Percentiles rank a stretch among this genome's conserved stretches.
phyloP scores from a whole-genome alignment of 2,797 vertebrate genomes.

The Protosalanx chinensis region DNA sequence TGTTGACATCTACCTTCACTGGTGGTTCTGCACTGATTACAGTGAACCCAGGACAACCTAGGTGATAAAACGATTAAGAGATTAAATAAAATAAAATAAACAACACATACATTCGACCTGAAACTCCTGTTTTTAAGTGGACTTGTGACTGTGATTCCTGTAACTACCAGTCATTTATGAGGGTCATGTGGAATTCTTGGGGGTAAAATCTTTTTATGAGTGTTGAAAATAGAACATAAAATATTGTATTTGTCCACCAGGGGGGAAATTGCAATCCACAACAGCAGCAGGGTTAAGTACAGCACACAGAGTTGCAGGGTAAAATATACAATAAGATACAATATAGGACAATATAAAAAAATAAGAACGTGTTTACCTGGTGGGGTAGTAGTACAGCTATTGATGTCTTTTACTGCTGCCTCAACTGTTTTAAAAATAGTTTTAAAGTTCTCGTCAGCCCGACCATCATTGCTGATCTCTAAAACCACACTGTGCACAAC shows the following conservation, averaged over 20 bases:
- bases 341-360: no score
- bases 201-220: no score
- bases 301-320: no score
- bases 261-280: no score
- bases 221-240: no score
- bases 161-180: not conserved
- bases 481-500: conserved; percentile 31
- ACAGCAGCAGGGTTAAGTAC: no score
- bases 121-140: no score
- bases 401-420: fast-evolving
- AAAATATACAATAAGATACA: no score
- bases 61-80: not conserved
- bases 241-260: no score
- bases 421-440: fast-evolving
- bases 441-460: fast-evolving
- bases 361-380: not conserved
- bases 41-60: conserved; percentile 3
- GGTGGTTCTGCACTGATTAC: not conserved
- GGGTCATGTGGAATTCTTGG: no score
- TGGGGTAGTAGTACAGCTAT: fast-evolving
- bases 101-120: not conserved
- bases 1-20: not conserved
- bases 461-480: not conserved
- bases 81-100: not conserved
- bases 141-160: no score